These are phyloP conservation scores for Ryuthela nishihirai DNA, from an alignment of 2,888 invertebrate genomes.

Conservation along the genomic window DNA sequence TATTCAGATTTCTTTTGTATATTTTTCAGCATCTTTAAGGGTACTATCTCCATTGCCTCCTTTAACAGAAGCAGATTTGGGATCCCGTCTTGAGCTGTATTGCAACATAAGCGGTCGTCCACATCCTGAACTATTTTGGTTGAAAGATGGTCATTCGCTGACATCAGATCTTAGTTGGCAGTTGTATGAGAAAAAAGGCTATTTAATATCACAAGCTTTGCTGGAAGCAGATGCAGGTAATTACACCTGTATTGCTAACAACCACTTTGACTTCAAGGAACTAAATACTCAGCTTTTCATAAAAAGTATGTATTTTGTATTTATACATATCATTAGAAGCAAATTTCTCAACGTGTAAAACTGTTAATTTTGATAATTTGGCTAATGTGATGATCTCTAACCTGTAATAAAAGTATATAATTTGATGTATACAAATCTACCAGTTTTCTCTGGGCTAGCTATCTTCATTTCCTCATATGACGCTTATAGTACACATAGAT, in stretches of 20 bases:
- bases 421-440: neutral
- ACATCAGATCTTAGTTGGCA: slow-evolving; percentile 19
- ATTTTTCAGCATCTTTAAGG: slow-evolving; percentile 13
- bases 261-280: slow-evolving; percentile 18
- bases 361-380: too few species aligned
- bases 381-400: too few species aligned
- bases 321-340: too few species aligned
- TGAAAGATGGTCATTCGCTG: slow-evolving; percentile 25
- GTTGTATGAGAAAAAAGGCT: slow-evolving; percentile 2
- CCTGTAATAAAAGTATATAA: neutral
- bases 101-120: slow-evolving; percentile 31
- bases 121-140: slow-evolving; percentile 19
- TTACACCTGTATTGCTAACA: slow-evolving; percentile 34
- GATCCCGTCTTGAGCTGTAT: slow-evolving; percentile 21
- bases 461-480: neutral
- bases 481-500: neutral
- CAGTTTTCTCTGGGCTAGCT: neutral
- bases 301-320: slow-evolving; percentile 20
- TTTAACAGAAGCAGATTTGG: slow-evolving; percentile 31
- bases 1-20: too few species aligned
- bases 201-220: slow-evolving; percentile 17
- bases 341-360: too few species aligned
- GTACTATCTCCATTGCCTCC: slow-evolving; percentile 14
- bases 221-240: slow-evolving; percentile 32
- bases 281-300: slow-evolving; percentile 18